Evolutionary conservation across 35 echinoderm and acorn worm genomes (phyloP), one percentile per base, ranked within the genome.

Genomic region (Acanthaster planci): DNA sequence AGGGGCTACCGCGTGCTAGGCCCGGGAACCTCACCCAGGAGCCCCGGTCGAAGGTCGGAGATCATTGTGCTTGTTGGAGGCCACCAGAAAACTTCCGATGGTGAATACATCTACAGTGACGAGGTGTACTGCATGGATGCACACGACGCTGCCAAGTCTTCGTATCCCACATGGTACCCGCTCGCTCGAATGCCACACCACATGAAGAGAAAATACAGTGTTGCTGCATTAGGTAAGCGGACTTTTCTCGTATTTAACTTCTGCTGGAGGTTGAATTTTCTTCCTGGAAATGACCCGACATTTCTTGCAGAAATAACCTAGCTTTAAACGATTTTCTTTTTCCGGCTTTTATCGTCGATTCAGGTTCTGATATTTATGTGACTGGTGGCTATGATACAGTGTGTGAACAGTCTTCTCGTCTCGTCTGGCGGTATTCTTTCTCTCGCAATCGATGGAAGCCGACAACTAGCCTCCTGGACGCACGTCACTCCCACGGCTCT

Each of bases 161-260:
- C 31, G 17, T 57, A 82, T 35, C 60, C 78, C 21, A 47, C 2
- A 40, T 95, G 93, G 93, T 82, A 76, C 54, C 79, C 78, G 47
- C 64, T 95, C 16, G 78, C 85, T 3, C 55, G 81, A 36, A 84
- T 95, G 85, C 93, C 93, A 12, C 58, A 95, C 75, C 78, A 87
- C 39, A 39, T 84, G 88, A 95, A 95, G 55, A 77, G 89, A 27
- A 95, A 95, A 80, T 91, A 87, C 75, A 89, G 92, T 55, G 87
- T 93, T 52, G 79, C 92, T 21, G 87, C 83, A 9, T 31, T 89
- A 76, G 92, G 92, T 93, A 58, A 86, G 92, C 27, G 15, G 2
- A 58, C 15, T 39, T 7, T 37, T 9, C 29, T 78, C 42, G 12
- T 12, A 47, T n/a, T n/a, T n/a, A n/a, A n/a, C n/a, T n/a, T n/a